Evolutionary conservation across 35 echinoderm and acorn worm genomes (phyloP).

Genomic region (Heliocidaris tuberculata): DNA sequence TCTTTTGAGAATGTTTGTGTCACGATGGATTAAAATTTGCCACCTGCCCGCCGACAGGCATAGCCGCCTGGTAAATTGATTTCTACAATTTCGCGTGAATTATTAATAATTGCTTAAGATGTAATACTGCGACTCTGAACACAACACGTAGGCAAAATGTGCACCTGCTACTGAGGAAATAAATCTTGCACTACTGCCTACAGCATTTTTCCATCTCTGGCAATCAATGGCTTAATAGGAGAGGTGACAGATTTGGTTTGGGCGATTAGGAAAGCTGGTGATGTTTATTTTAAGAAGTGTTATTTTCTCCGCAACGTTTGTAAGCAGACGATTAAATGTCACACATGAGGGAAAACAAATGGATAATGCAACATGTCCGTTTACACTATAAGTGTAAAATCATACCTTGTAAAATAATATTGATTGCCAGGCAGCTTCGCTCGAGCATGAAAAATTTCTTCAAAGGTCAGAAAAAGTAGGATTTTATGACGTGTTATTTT

Average conservation of each 20-base stretch:
- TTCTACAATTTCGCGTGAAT: not conserved
- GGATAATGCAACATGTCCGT: not conserved
- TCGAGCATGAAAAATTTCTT: no score
- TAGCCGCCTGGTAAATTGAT: not conserved
- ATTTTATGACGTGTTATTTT: no score
- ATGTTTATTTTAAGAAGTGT: not conserved
- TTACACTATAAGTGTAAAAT: not conserved
- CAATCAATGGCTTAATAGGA: no score
- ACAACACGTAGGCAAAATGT: not conserved
- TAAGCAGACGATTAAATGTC: not conserved
- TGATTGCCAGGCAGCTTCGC: no score
- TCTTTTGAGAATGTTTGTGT: not conserved
- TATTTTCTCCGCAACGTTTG: not conserved
- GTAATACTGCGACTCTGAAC: not conserved
- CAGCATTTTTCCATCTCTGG: no score
- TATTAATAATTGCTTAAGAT: not conserved
- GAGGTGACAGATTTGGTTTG: not conserved
- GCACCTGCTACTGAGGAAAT: not conserved
- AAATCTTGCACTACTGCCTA: not conserved
- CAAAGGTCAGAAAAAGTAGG: no score
- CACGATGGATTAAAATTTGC: not conserved
- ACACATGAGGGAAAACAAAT: not conserved
- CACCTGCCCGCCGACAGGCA: not conserved
- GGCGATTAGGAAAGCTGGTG: not conserved
- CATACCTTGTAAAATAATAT: not conserved